Evolutionary conservation across 2,888 invertebrate species (phyloP).

Genomic region (Hipparchia semele): DNA sequence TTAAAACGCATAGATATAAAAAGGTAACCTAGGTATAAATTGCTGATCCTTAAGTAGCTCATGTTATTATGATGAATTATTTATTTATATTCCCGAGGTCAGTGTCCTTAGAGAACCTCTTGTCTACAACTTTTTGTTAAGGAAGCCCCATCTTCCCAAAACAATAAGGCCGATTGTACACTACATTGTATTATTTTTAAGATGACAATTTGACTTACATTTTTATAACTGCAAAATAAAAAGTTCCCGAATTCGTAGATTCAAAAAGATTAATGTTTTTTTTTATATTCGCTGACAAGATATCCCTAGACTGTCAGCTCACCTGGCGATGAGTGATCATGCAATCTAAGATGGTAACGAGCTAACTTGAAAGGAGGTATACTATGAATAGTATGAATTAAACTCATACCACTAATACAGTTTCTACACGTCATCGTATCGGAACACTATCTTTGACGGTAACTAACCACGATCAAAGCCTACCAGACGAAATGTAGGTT

Average conservation of each 20-base stretch:
- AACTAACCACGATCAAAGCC: no score
- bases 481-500: no score
- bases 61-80: neutral
- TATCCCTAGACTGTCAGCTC: no score
- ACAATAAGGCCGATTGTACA: slow-evolving; percentile 13
- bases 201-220: neutral
- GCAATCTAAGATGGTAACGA: no score
- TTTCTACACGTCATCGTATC: no score
- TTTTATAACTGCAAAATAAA: neutral
- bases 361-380: no score
- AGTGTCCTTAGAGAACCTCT: slow-evolving; percentile 20
- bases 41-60: slow-evolving; percentile 2
- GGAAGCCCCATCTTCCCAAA: slow-evolving; percentile 2
- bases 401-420: no score
- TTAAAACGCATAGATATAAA: no score
- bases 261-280: neutral
- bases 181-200: slow-evolving; percentile 3
- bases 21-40: neutral
- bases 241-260: neutral
- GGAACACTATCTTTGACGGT: no score
- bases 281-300: no score
- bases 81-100: slow-evolving; percentile 24
- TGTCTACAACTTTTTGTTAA: slow-evolving; percentile 16
- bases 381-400: no score
- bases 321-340: no score